Conservation (phyloP, 2,113 vertebrate species). For the Coryphaenoides rupestris region DNA sequence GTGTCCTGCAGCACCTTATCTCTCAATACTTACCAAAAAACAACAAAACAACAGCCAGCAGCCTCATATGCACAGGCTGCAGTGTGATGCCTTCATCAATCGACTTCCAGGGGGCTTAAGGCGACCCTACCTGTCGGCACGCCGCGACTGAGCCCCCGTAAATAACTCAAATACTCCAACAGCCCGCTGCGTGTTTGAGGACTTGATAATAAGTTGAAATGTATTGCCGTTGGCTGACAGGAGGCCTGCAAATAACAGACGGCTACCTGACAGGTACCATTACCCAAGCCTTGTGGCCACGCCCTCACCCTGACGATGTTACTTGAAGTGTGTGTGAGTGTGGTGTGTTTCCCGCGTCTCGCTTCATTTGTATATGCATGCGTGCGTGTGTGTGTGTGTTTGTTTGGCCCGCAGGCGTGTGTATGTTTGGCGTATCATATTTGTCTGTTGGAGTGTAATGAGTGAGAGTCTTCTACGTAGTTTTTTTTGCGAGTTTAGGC, state of each 20-base stretch:
- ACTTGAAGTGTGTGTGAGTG: conserved; percentile 54
- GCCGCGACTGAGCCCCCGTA: conserved; percentile 31
- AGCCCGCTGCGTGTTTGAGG: conserved; percentile 24
- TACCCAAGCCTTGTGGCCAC: conserved; percentile 63
- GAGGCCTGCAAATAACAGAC: conserved; percentile 54
- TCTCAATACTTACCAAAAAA: no score
- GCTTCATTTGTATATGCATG: not conserved
- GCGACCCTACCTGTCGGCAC: conserved; percentile 36
- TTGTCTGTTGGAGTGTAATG: no score
- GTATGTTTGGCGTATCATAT: no score
- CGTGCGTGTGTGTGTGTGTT: not conserved
- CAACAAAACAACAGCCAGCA: no score
- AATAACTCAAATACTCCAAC: conserved; percentile 45
- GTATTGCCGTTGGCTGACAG: conserved; percentile 56
- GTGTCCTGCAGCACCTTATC: no score
- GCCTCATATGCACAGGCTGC: no score
- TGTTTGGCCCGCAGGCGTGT: no score
- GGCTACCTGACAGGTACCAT: conserved; percentile 60
- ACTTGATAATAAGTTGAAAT: conserved; percentile 57
- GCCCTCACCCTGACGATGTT: conserved; percentile 67
- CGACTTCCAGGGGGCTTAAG: conserved; percentile 28
- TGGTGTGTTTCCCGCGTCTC: not conserved
- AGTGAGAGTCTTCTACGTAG: no score
- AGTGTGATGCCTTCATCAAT: conserved; percentile 14
- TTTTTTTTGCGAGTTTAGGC: not conserved